Percentiles rank a stretch among this genome's conserved stretches.
Conservation (phyloP, 1,140 invertebrate species). For the Cherax destructor region DNA sequence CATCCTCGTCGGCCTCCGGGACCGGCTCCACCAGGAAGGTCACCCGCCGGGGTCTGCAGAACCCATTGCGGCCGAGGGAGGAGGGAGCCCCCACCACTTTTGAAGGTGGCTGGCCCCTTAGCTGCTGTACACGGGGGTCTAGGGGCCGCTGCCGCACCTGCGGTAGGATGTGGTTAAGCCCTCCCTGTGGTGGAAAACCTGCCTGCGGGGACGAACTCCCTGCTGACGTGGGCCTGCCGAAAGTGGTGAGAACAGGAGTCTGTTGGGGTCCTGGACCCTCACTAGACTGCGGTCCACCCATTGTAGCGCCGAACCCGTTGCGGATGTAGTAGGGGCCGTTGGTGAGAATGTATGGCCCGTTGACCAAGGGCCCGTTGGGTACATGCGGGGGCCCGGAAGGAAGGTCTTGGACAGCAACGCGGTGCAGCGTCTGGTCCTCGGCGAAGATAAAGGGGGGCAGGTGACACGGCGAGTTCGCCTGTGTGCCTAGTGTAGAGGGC, state of each 20-base stretch:
- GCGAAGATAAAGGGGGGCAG: conserved; percentile 5
- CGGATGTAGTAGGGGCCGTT: conserved; percentile 31
- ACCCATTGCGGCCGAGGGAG: conserved; percentile 45
- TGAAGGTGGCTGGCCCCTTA: conserved; percentile 34
- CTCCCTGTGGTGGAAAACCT: background rate
- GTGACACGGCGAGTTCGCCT: background rate
- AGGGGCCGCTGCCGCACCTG: conserved; percentile 33
- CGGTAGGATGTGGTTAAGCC: background rate
- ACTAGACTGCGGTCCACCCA: conserved; percentile 25
- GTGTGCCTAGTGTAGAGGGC: background rate
- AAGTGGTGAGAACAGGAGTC: conserved; percentile 35
- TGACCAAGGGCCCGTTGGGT: conserved; percentile 33
- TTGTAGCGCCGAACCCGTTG: background rate
- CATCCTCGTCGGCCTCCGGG: conserved; percentile 13
- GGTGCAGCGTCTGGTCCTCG: background rate
- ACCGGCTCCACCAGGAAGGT: conserved; percentile 60
- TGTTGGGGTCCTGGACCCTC: background rate
- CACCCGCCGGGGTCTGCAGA: conserved; percentile 44
- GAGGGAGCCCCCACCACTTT: conserved; percentile 25
- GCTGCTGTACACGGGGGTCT: conserved; percentile 49
- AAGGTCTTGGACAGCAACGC: background rate
- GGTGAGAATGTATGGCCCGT: conserved; percentile 15
- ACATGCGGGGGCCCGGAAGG: background rate
- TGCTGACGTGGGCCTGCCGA: background rate
- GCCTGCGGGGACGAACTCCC: background rate